These are phyloP conservation scores for Euphydryas editha DNA, from an alignment of 2,888 invertebrate species.

Conservation along the genomic window DNA sequence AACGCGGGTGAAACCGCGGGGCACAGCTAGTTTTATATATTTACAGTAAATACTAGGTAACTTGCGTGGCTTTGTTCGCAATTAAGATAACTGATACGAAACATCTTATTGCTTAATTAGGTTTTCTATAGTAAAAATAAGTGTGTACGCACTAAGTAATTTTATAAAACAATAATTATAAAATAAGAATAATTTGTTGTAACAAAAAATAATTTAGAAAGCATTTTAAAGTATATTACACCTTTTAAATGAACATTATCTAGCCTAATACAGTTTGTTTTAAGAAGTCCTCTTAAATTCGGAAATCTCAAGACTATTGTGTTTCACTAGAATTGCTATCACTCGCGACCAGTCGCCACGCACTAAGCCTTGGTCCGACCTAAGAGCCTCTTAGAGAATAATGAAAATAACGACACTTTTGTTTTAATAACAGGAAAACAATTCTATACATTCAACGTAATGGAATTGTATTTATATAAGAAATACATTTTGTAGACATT, in stretches of 20 bases:
- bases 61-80: no score
- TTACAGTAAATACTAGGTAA: no score
- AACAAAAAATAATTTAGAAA: no score
- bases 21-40: no score
- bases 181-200: no score
- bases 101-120: no score
- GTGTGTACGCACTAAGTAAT: no score
- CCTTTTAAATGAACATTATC: not conserved
- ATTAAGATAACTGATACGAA: no score
- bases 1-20: no score
- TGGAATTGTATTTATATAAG: not conserved
- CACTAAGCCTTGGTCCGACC: slow-evolving; percentile 20
- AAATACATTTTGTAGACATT: not conserved
- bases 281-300: not conserved
- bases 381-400: slow-evolving; percentile 18
- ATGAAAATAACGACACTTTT: not conserved
- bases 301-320: slow-evolving; percentile 39
- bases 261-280: not conserved
- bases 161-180: no score
- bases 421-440: slow-evolving; percentile 3
- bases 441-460: not conserved
- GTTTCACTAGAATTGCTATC: slow-evolving; percentile 45
- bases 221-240: not conserved
- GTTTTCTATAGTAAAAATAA: no score
- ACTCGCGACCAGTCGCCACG: slow-evolving; percentile 40